Conservation (phyloP, 2,888 invertebrate genomes). For the Uropetala carovei region DNA sequence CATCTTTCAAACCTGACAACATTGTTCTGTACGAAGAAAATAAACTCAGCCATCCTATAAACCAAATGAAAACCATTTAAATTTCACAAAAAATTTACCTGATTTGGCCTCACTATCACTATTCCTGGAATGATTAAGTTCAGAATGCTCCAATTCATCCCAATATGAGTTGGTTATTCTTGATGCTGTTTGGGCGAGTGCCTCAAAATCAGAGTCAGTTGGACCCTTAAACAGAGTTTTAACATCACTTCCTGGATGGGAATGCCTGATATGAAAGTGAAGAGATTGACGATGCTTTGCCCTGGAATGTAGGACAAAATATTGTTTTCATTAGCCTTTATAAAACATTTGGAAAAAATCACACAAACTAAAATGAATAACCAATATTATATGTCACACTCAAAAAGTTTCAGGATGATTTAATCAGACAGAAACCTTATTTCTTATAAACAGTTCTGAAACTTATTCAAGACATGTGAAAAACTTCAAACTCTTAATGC, state of each 20-base stretch:
- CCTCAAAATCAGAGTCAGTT: constrained; percentile 46
- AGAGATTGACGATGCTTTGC: constrained; percentile 51
- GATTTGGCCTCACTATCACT: background rate
- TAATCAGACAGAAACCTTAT: no score
- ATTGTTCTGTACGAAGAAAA: no score
- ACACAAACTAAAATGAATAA: background rate
- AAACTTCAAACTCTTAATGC: no score
- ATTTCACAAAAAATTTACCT: background rate
- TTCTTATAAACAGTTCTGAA: no score
- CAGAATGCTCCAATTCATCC: background rate
- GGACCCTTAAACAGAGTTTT: constrained; percentile 17
- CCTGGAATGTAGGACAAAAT: background rate
- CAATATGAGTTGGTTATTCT: background rate
- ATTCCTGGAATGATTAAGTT: background rate
- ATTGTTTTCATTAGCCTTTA: no score
- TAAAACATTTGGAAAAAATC: background rate
- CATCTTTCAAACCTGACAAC: no score
- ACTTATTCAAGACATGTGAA: no score
- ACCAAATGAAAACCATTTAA: no score
- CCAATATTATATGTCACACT: background rate
- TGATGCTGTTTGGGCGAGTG: background rate
- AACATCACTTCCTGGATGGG: constrained; percentile 1
- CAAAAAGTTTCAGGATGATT: no score
- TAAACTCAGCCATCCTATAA: no score
- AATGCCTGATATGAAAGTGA: constrained; percentile 36